Conservation (phyloP, 2,888 invertebrate genomes). For the Drosophila testacea region DNA sequence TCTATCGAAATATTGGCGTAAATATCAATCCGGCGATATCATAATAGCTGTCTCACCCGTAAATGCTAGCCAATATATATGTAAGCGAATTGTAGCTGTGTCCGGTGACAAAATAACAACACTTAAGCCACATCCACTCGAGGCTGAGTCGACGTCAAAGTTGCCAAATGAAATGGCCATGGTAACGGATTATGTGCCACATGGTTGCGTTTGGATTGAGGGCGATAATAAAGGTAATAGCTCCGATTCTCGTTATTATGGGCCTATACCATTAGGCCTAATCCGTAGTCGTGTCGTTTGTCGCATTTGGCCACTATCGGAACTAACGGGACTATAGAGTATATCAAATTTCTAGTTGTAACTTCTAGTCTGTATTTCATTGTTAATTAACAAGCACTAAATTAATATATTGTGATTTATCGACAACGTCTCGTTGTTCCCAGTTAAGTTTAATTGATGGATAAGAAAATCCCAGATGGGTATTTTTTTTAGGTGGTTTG, state of each 20-base stretch:
- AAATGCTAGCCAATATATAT: conserved; percentile 92
- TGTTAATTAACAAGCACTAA: conserved; percentile 37
- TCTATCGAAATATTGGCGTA: conserved; percentile 88
- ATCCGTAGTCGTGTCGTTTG: conserved; percentile 93
- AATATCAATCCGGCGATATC: conserved; percentile 91
- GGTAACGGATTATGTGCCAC: conserved; percentile 88
- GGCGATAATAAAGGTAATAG: conserved; percentile 95
- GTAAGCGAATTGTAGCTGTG: conserved; percentile 92
- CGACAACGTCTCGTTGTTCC: neutral
- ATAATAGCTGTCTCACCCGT: conserved; percentile 93
- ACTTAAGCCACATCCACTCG: conserved; percentile 55
- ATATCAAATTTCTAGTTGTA: conserved; percentile 31
- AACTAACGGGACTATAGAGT: conserved; percentile 44
- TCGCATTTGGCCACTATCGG: conserved; percentile 90
- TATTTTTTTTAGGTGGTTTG: too few relatives aligned
- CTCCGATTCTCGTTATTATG: conserved; percentile 94
- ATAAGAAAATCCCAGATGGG: too few relatives aligned
- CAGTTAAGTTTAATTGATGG: too few relatives aligned
- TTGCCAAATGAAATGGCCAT: conserved; percentile 25
- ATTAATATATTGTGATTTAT: conserved; percentile 15
- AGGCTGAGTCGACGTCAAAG: conserved; percentile 38
- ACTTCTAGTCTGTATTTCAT: conserved; percentile 15
- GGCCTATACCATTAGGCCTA: conserved; percentile 94
- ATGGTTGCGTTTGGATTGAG: conserved; percentile 96
- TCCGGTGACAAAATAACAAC: conserved; percentile 89